Percentiles rank a stretch among this genome's conserved stretches.
Evolutionary conservation across 2,888 invertebrate species (phyloP).

Genomic region (Cheilosia pagana): DNA sequence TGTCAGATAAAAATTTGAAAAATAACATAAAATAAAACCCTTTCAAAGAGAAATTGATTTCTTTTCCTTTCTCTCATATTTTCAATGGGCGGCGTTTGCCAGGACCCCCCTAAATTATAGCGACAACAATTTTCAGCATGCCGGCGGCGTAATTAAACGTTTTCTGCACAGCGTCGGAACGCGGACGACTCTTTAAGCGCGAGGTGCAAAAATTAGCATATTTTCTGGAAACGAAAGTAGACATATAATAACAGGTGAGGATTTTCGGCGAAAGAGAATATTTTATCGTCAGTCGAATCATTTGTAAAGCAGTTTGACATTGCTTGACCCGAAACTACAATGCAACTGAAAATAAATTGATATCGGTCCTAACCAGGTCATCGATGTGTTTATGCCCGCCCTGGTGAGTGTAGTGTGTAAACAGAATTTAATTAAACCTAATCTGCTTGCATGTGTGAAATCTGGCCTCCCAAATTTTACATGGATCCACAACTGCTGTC

Average conservation of each 20-base stretch:
- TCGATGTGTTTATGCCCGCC: slow-evolving; percentile 55
- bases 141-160: slow-evolving; percentile 58
- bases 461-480: slow-evolving; percentile 50
- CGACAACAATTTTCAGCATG: slow-evolving; percentile 51
- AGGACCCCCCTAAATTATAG: slow-evolving; percentile 47
- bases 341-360: slow-evolving; percentile 70
- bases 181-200: neutral
- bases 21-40: slow-evolving; percentile 55
- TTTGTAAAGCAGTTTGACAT: slow-evolving; percentile 40
- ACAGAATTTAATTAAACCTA: slow-evolving; percentile 71
- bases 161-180: slow-evolving; percentile 5
- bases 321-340: slow-evolving; percentile 43
- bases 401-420: slow-evolving; percentile 40
- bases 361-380: slow-evolving; percentile 61
- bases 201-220: slow-evolving; percentile 48
- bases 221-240: slow-evolving; percentile 16
- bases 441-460: slow-evolving; percentile 69
- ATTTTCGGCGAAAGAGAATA: slow-evolving; percentile 40
- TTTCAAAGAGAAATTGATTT: slow-evolving; percentile 52
- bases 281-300: slow-evolving; percentile 36
- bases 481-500: slow-evolving; percentile 17
- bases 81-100: slow-evolving; percentile 34
- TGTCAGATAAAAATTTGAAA: slow-evolving; percentile 62
- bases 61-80: slow-evolving; percentile 28
- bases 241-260: slow-evolving; percentile 19